phyloP scores from a whole-genome alignment of 2,797 vertebrate genomes.

The Eutrigla gurnardus region DNA sequence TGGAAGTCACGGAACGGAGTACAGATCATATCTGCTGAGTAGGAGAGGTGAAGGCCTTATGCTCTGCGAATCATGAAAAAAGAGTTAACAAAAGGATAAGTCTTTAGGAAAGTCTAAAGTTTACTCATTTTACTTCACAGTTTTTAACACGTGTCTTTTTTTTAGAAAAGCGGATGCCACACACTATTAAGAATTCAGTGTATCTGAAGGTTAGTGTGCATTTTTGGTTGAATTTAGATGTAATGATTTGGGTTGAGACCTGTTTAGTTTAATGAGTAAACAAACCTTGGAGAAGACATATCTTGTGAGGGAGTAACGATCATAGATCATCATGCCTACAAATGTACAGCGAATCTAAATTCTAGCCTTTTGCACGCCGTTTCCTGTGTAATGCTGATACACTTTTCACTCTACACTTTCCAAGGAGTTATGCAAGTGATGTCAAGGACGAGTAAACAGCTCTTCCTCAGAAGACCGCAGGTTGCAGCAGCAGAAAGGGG shows the following conservation, averaged over 20 bases:
- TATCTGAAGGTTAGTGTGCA: neutral
- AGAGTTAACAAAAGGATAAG: neutral
- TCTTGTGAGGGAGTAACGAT: neutral
- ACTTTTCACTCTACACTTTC: conserved; percentile 3
- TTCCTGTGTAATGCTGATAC: conserved; percentile 25
- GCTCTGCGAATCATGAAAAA: neutral
- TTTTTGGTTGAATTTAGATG: neutral
- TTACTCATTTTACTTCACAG: neutral
- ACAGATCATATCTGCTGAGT: too few species aligned
- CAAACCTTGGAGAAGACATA: neutral
- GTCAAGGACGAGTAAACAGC: conserved; percentile 41
- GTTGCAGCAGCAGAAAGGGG: conserved; percentile 28
- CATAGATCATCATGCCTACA: neutral
- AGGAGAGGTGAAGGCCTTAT: neutral
- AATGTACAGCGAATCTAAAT: conserved; percentile 14
- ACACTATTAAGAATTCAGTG: neutral
- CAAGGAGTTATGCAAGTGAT: conserved; percentile 17
- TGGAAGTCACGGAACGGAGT: too few species aligned
- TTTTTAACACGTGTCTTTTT: neutral
- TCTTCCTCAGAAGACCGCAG: conserved; percentile 36
- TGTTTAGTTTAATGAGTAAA: conserved; percentile 13
- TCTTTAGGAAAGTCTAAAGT: neutral
- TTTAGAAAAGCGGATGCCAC: neutral
- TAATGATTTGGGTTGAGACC: neutral
- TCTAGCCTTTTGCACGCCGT: neutral